phyloP scores from a whole-genome alignment of 2,797 vertebrate genomes.

The Sarcoramphus papa region DNA sequence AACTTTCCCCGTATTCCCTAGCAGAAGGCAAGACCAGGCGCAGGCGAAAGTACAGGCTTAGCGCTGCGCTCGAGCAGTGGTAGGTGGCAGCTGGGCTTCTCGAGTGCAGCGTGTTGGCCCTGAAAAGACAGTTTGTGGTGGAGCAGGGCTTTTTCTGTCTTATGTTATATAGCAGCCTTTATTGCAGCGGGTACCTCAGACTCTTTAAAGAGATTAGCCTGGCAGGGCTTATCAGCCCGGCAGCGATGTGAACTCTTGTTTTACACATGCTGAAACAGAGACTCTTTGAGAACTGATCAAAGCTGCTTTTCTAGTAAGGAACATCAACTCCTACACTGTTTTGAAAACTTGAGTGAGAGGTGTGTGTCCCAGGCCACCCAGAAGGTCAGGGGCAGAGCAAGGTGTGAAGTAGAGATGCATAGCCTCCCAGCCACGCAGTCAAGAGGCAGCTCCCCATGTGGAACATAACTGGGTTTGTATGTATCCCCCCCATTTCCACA shows the following conservation, averaged over 20 bases:
- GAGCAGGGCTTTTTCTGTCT: neutral
- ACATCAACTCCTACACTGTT: neutral
- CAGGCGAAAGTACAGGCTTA: neutral
- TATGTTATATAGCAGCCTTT: neutral
- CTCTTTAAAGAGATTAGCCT: neutral
- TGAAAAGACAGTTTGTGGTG: neutral
- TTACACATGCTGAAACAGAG: neutral
- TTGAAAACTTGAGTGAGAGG: neutral
- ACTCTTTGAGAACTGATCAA: neutral
- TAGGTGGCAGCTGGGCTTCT: neutral
- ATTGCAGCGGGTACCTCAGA: neutral
- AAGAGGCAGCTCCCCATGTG: neutral
- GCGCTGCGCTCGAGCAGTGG: accelerated
- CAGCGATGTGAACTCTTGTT: neutral
- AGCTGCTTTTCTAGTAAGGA: neutral
- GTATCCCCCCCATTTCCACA: neutral
- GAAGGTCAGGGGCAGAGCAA: neutral
- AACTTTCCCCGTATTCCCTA: neutral
- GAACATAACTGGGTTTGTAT: neutral
- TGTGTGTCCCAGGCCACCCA: neutral
- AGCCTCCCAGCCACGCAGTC: accelerated
- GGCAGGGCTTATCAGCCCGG: neutral
- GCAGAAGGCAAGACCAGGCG: neutral
- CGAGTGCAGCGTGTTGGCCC: accelerated
- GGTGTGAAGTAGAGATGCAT: no score